Base-by-base conservation (phyloP, 2,113 vertebrate genomes). In the Sclerurus mexicanus region DNA sequence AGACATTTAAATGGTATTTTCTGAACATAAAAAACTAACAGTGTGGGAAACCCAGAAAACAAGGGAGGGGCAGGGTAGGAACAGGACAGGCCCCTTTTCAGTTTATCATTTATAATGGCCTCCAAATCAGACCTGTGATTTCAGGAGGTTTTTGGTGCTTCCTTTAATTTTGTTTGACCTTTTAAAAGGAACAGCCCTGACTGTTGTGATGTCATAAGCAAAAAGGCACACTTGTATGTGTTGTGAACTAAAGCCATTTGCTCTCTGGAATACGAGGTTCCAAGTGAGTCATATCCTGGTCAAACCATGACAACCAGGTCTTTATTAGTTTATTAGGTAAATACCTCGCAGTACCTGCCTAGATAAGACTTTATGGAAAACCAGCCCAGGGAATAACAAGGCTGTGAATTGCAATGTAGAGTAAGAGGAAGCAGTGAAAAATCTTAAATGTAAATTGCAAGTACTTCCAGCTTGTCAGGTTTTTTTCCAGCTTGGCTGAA, bases 211-310 rank as follows among this genome's bases (percentile, higher is more conserved):
- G 72, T 90, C 42, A 50, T 10, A 18, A 64, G 60, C 23, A 60
- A 63, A 66, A 83, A 74, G 69, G 37, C 89, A 63, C 66, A 24
- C 68, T 81, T 81, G 37, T 33, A 1, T 83, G 79, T 79, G 69
- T 58, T 88, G 68, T 94, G 86, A 58, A 7, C 75, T 80, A 69
- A 72, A 85, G 73, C 76, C 39, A 27, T 85, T 95, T 96, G 74
- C 87, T 78, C 67, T 83, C 59, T 50, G 64, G 68, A 68, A 46
- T 88, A 78, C 64, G 2, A 27, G 60, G 76, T 28, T 63, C 46
- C 42, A 94, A 49, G 52, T 97, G 96, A 97, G 84, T 97, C 95
- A 97, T 74, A 94, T 95, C 92, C 96, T 90, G 93, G 79, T 86
- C 85, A 77, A 96, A 81, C 92, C 86, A 83, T 90, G 86, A 72